Evolutionary conservation across 2,113 vertebrate genomes (phyloP).

Genomic region (Mustela nigripes): DNA sequence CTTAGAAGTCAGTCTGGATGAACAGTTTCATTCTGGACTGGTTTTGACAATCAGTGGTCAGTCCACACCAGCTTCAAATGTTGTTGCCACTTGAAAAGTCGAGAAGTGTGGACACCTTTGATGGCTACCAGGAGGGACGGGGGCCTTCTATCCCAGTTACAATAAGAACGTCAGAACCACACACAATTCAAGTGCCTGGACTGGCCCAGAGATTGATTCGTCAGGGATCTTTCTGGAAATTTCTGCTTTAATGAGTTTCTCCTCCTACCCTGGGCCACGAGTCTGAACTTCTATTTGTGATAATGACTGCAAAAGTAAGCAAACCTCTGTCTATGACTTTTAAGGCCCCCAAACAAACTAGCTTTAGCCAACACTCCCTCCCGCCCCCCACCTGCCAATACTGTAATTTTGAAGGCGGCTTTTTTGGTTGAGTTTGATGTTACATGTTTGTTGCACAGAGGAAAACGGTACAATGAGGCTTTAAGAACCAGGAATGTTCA

Average conservation of each 20-base stretch:
- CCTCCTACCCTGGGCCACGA: background rate
- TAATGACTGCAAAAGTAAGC: slow-evolving; percentile 1
- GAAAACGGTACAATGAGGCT: slow-evolving; percentile 60
- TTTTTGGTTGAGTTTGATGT: background rate
- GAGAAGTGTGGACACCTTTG: background rate
- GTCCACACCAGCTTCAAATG: background rate
- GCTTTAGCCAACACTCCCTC: background rate
- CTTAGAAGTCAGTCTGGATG: background rate
- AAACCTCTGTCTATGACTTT: background rate
- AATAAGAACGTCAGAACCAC: too few relatives aligned
- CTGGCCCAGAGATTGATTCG: background rate
- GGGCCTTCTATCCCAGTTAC: background rate
- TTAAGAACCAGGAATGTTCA: slow-evolving; percentile 56
- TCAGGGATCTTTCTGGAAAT: background rate
- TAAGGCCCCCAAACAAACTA: background rate
- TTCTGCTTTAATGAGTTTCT: slow-evolving; percentile 20
- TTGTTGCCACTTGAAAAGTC: background rate
- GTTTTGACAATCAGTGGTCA: background rate
- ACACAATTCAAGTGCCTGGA: background rate
- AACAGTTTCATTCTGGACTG: background rate
- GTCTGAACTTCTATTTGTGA: slow-evolving; percentile 23
- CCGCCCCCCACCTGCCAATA: background rate
- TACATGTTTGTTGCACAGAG: slow-evolving; percentile 27
- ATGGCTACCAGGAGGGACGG: background rate
- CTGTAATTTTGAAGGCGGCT: background rate